These are phyloP conservation scores for Micromesistius poutassou DNA, from an alignment of 2,797 vertebrate species.

Conservation along the genomic window DNA sequence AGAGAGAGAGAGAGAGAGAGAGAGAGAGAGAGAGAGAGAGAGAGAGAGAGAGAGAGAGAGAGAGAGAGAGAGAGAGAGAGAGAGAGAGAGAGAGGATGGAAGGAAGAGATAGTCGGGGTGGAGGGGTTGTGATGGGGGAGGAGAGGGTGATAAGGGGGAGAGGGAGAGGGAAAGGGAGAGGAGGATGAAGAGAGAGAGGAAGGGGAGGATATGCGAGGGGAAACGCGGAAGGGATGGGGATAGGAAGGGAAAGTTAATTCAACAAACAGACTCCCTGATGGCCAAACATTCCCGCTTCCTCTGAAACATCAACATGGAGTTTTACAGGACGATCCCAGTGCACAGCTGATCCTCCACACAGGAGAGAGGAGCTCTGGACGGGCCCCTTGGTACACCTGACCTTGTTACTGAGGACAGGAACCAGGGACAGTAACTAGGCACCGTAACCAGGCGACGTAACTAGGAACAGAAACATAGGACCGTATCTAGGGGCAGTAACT, in stretches of 20 bases:
- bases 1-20: too few species aligned
- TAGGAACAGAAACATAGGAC: neutral
- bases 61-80: neutral
- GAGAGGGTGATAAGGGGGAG: neutral
- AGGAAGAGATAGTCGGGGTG: neutral
- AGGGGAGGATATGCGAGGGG: neutral
- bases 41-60: neutral
- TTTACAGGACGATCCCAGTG: conserved; percentile 7
- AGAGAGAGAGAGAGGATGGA: conserved; percentile 3
- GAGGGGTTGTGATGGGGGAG: neutral
- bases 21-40: too few species aligned
- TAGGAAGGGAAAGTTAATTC: conserved; percentile 11
- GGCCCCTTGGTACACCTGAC: neutral
- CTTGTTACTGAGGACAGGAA: neutral
- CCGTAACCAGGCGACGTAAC: neutral
- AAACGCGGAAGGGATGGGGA: conserved; percentile 3
- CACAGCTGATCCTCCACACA: neutral
- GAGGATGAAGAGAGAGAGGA: neutral
- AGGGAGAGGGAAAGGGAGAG: conserved; percentile 4
- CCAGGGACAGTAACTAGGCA: neutral
- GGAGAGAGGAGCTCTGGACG: neutral
- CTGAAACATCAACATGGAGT: conserved; percentile 37
- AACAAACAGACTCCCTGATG: conserved; percentile 58
- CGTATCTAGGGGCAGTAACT: neutral
- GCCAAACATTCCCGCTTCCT: conserved; percentile 60